These are phyloP conservation scores for Dryas iulia DNA, from an alignment of 1,140 invertebrate species.

Conservation along the genomic window DNA sequence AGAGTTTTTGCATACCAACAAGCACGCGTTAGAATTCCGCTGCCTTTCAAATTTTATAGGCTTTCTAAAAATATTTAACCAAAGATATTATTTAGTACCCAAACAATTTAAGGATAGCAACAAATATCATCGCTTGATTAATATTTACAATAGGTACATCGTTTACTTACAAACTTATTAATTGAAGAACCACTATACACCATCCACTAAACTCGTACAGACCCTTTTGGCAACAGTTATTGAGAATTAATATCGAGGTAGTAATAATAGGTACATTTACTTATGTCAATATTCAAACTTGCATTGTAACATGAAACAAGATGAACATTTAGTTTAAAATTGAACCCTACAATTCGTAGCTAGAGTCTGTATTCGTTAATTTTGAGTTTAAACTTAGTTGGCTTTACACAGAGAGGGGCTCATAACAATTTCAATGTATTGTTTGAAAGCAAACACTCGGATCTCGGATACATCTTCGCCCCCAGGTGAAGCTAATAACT, in stretches of 20 bases:
- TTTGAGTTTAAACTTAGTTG: slow-evolving; percentile 11
- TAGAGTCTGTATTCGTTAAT: not conserved
- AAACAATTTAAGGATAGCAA: no score
- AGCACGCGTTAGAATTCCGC: no score
- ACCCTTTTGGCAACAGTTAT: slow-evolving; percentile 19
- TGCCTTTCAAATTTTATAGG: no score
- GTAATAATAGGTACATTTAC: slow-evolving; percentile 35
- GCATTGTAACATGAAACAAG: slow-evolving; percentile 21
- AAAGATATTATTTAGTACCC: no score
- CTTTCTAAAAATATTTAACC: no score
- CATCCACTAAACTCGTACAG: no score
- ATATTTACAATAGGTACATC: not conserved
- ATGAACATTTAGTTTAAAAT: not conserved
- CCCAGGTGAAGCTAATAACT: slow-evolving; percentile 69
- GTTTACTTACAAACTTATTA: not conserved
- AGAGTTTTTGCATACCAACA: no score
- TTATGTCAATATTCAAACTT: slow-evolving; percentile 32
- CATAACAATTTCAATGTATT: slow-evolving; percentile 63
- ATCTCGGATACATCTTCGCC: slow-evolving; percentile 48
- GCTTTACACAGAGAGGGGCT: slow-evolving; percentile 37
- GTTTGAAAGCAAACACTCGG: slow-evolving; percentile 65
- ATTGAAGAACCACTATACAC: not conserved
- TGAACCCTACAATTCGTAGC: not conserved
- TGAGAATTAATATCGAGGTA: slow-evolving; percentile 30
- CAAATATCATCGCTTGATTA: not conserved